Evolutionary conservation across 2,113 vertebrate species (phyloP).

Genomic region (Coregonus clupeaformis): DNA sequence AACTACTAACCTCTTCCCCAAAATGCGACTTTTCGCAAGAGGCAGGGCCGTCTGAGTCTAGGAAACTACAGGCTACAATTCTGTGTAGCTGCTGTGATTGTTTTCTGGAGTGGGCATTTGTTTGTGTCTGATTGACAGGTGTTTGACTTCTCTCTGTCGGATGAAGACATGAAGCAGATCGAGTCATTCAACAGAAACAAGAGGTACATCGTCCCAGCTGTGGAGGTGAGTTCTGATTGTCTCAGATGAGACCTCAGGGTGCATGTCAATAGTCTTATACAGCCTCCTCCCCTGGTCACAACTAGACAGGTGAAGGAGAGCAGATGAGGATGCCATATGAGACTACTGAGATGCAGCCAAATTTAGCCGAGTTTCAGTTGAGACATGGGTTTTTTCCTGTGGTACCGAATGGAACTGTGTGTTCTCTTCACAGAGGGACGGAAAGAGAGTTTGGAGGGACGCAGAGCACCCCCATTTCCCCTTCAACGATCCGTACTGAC

Average conservation of each 20-base stretch:
- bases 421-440: conserved; percentile 55
- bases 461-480: conserved; percentile 74
- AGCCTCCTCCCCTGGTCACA: neutral
- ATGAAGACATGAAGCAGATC: conserved; percentile 65
- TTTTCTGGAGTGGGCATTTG: too few species aligned
- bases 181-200: conserved; percentile 59
- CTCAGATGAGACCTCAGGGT: neutral
- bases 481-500: conserved; percentile 67
- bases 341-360: neutral
- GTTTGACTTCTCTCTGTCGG: neutral
- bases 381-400: neutral
- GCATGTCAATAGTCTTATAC: neutral
- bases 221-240: conserved; percentile 51
- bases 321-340: too few species aligned
- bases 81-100: too few species aligned
- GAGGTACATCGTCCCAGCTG: conserved; percentile 64
- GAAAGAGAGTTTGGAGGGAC: conserved; percentile 61
- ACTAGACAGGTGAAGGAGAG: too few species aligned
- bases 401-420: neutral
- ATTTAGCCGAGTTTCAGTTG: neutral
- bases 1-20: too few species aligned
- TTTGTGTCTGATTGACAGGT: neutral
- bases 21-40: too few species aligned
- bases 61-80: too few species aligned
- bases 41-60: too few species aligned